phyloP scores from a whole-genome alignment of 35 echinoderm and acorn worm species.

The Eucidaris tribuloides region DNA sequence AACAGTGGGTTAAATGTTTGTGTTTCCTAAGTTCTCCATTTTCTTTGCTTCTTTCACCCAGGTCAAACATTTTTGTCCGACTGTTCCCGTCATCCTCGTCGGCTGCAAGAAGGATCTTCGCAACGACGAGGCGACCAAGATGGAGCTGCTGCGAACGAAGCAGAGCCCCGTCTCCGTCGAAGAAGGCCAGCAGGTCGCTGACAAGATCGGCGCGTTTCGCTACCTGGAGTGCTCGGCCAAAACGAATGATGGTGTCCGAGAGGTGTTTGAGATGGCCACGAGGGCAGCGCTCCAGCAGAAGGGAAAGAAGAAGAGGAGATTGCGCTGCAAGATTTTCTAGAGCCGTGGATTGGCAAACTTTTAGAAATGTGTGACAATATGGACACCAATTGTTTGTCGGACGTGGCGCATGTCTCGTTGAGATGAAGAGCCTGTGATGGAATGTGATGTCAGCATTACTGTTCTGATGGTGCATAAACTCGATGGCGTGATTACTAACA shows the following conservation, averaged over 20 bases:
- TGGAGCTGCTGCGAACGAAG: constrained; percentile 58
- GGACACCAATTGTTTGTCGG: no score
- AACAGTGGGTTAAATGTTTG: no score
- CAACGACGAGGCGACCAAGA: constrained; percentile 49
- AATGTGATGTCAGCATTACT: no score
- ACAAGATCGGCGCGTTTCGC: constrained; percentile 54
- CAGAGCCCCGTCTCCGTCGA: constrained; percentile 62
- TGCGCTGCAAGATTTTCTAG: no score
- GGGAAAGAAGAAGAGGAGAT: constrained; percentile 30
- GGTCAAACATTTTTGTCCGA: constrained; percentile 88
- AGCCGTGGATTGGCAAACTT: no score
- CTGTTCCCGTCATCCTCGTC: constrained; percentile 84
- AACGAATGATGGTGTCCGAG: constrained; percentile 76
- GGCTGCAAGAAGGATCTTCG: constrained; percentile 88
- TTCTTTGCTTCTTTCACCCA: not conserved
- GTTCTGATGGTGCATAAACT: no score
- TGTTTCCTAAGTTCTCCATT: no score
- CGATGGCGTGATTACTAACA: no score
- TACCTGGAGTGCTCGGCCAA: constrained; percentile 90
- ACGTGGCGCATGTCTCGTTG: no score
- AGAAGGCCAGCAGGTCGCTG: constrained; percentile 60
- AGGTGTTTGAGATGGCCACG: constrained; percentile 81
- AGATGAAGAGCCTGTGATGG: no score
- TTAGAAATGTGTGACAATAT: no score
- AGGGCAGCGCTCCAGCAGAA: constrained; percentile 63